phyloP scores from a whole-genome alignment of 2,888 invertebrate genomes.

The Halocaridina rubra region DNA sequence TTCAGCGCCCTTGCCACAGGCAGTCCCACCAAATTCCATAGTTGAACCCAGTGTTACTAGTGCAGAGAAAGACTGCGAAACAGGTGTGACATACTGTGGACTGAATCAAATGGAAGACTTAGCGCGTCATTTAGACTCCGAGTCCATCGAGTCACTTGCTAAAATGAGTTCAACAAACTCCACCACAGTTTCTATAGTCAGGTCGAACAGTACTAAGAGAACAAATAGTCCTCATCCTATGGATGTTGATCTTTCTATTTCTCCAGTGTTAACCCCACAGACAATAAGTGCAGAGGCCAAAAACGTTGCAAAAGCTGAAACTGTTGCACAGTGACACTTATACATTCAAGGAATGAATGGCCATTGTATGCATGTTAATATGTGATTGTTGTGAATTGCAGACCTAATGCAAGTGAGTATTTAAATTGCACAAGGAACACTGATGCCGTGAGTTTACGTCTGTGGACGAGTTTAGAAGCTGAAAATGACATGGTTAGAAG shows the following conservation, averaged over 20 bases:
- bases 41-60: neutral
- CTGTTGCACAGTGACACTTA: slow-evolving; percentile 53
- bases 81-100: slow-evolving; percentile 26
- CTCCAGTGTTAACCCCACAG: slow-evolving; percentile 40
- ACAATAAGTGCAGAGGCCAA: slow-evolving; percentile 50
- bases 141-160: slow-evolving; percentile 50
- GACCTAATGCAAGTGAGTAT: slow-evolving; percentile 27
- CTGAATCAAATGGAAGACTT: slow-evolving; percentile 54
- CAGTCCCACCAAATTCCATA: slow-evolving; percentile 11
- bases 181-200: slow-evolving; percentile 44
- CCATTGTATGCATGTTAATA: slow-evolving; percentile 25
- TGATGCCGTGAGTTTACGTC: slow-evolving; percentile 25
- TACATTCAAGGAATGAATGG: slow-evolving; percentile 21
- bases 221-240: slow-evolving; percentile 48
- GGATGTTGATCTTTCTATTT: slow-evolving; percentile 52
- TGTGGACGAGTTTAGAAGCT: no score
- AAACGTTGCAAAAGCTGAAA: slow-evolving; percentile 42
- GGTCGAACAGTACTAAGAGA: slow-evolving; percentile 39
- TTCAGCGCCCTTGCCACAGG: slow-evolving; percentile 33
- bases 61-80: slow-evolving; percentile 19
- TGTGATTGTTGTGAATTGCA: slow-evolving; percentile 53
- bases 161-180: slow-evolving; percentile 32
- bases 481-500: no score
- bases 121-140: slow-evolving; percentile 44
- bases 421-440: slow-evolving; percentile 14